These are phyloP conservation scores for Notechis scutatus DNA, from an alignment of 2,113 vertebrate species.

Conservation along the genomic window DNA sequence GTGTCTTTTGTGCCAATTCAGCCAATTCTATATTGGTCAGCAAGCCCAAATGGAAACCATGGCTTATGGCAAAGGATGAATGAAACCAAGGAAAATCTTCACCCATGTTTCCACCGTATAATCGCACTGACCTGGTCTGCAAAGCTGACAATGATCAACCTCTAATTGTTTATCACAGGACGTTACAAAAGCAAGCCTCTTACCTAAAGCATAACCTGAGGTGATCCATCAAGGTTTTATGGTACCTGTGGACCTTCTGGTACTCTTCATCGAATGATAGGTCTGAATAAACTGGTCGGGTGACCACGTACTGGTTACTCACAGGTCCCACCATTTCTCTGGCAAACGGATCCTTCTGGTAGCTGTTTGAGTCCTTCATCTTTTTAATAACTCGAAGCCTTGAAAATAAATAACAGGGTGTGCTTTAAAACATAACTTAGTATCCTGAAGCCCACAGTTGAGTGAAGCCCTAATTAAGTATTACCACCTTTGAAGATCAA, in stretches of 20 bases:
- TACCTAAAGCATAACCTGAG: constrained; percentile 80
- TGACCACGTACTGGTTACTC: constrained; percentile 80
- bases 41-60: background rate
- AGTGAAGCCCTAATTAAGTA: constrained; percentile 66
- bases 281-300: constrained; percentile 85
- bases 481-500: constrained; percentile 73
- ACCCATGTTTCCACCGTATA: background rate
- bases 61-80: background rate
- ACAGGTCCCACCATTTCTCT: constrained; percentile 75
- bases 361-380: constrained; percentile 41
- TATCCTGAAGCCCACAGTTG: constrained; percentile 63
- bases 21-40: background rate
- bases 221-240: constrained; percentile 79
- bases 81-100: background rate
- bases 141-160: background rate
- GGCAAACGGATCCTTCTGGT: constrained; percentile 4
- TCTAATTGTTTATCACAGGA: constrained; percentile 10
- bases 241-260: constrained; percentile 76
- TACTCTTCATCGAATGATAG: constrained; percentile 78
- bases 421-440: constrained; percentile 60
- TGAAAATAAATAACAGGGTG: constrained; percentile 61
- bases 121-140: background rate
- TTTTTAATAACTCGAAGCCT: constrained; percentile 54
- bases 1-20: background rate
- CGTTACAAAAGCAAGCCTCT: constrained; percentile 52